Conservation (phyloP, 2,113 vertebrate species). For the Ciconia maguari region DNA sequence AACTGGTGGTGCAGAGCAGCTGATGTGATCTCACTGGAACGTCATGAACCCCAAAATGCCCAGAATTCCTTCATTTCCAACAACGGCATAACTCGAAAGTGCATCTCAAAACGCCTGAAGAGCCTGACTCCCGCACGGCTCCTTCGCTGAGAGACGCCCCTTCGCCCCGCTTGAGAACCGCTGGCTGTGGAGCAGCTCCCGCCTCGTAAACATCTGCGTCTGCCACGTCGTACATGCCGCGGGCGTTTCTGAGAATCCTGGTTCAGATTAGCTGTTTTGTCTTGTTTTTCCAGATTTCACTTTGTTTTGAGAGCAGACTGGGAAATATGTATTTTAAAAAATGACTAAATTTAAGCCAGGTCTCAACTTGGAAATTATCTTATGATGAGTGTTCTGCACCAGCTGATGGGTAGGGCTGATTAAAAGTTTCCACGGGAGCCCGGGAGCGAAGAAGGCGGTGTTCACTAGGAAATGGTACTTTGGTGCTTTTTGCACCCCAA, state of each 20-base stretch:
- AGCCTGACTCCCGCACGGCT: fast-evolving
- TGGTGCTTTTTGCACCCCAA: background rate
- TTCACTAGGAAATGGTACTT: fast-evolving
- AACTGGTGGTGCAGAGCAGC: fast-evolving
- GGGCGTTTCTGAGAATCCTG: background rate
- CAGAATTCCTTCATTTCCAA: background rate
- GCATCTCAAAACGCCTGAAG: fast-evolving
- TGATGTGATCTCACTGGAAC: fast-evolving
- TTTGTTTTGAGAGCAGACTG: background rate
- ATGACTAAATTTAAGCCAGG: background rate
- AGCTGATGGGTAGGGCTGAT: background rate
- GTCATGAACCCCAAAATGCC: fast-evolving
- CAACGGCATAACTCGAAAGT: fast-evolving
- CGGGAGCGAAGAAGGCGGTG: fast-evolving
- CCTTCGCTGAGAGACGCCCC: fast-evolving
- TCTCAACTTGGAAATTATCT: background rate
- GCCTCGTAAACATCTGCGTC: fast-evolving
- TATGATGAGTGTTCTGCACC: fast-evolving
- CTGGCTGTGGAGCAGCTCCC: background rate
- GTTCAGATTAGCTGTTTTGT: background rate
- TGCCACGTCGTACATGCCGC: fast-evolving
- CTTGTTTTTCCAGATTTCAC: background rate
- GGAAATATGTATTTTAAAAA: background rate
- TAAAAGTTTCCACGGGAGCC: fast-evolving
- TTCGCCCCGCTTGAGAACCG: fast-evolving